phyloP scores from a whole-genome alignment of 2,113 vertebrate species.

The Zosterops borbonicus region DNA sequence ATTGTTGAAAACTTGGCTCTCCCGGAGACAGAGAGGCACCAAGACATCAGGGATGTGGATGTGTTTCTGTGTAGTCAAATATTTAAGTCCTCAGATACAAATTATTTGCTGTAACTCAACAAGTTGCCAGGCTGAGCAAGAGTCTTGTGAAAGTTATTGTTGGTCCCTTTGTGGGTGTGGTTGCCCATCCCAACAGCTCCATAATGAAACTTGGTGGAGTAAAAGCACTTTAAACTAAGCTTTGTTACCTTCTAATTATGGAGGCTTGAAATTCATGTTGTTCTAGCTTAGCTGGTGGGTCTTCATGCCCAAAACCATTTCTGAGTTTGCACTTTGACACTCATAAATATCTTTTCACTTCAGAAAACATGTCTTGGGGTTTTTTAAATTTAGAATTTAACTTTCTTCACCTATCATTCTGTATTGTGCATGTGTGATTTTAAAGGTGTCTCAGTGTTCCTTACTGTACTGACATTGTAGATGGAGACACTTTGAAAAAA shows the following conservation, averaged over 20 bases:
- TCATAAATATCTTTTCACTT: neutral
- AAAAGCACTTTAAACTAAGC: neutral
- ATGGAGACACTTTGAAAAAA: neutral
- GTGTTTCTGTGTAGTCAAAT: neutral
- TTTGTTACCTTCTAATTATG: neutral
- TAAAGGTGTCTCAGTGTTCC: neutral
- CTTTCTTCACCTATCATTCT: neutral
- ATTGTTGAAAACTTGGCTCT: neutral
- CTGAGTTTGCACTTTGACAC: neutral
- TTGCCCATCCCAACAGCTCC: neutral
- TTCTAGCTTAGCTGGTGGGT: neutral
- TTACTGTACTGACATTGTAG: accelerated
- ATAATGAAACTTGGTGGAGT: neutral
- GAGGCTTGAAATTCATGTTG: neutral
- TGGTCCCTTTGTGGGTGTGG: neutral
- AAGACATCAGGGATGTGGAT: neutral
- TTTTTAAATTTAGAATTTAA: neutral
- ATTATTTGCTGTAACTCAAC: neutral
- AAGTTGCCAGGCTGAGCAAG: neutral
- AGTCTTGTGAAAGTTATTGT: neutral
- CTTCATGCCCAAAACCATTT: neutral
- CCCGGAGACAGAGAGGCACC: neutral
- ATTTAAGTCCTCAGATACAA: neutral
- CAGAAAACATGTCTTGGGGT: neutral
- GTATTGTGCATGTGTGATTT: neutral